phyloP scores from a whole-genome alignment of 2,888 invertebrate species.

The Petrolisthes manimaculis region DNA sequence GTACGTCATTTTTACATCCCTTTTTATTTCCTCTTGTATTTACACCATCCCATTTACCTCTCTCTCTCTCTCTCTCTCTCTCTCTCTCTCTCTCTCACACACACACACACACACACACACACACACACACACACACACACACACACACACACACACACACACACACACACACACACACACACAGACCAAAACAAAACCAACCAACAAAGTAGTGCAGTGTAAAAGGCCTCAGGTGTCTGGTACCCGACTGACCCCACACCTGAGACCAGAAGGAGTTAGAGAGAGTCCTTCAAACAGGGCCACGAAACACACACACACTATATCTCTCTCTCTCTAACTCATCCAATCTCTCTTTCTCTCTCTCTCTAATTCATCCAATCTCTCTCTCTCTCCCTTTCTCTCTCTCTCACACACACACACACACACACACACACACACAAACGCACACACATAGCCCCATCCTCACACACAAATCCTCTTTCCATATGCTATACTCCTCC shows the following conservation, averaged over 20 bases:
- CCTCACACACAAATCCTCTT: background rate
- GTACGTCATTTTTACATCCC: background rate
- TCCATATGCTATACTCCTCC: too few relatives aligned
- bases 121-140: background rate
- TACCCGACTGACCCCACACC: background rate
- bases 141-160: too few relatives aligned
- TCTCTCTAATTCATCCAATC: background rate
- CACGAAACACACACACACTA: too few relatives aligned
- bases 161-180: too few relatives aligned
- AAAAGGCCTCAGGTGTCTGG: background rate
- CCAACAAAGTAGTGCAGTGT: background rate
- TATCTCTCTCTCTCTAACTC: background rate
- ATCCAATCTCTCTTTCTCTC: background rate
- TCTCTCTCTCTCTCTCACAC: conserved; percentile 13
- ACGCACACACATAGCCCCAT: background rate
- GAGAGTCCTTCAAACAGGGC: too few relatives aligned
- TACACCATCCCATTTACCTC: background rate
- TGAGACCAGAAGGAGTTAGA: background rate
- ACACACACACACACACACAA: background rate
- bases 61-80: conserved; percentile 11
- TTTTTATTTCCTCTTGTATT: background rate
- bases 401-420: background rate
- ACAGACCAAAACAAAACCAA: too few relatives aligned
- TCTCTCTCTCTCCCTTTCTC: background rate
- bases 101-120: background rate